Conservation (phyloP, 2,888 invertebrate species). For the Limnephilus marmoratus region DNA sequence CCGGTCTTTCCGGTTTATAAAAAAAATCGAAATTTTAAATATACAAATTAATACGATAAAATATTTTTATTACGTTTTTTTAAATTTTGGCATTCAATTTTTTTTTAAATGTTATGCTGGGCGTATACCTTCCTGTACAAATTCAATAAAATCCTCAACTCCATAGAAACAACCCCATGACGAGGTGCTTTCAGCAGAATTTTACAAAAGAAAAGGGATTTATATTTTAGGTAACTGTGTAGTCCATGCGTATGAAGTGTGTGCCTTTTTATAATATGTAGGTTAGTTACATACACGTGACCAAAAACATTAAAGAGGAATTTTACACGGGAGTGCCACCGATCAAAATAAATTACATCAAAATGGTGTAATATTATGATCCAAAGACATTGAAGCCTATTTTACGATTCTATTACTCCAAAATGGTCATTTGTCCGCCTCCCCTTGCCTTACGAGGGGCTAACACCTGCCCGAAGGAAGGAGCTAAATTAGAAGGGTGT, state of each 20-base stretch:
- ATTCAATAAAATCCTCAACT: too few species aligned
- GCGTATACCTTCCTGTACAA: too few species aligned
- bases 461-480: background rate
- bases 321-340: background rate
- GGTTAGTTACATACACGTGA: background rate
- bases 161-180: too few species aligned
- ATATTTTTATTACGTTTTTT: too few species aligned
- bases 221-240: background rate
- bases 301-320: background rate
- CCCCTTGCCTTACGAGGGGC: background rate
- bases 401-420: slow-evolving; percentile 25
- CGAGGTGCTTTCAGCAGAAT: too few species aligned
- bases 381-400: background rate
- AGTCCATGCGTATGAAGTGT: background rate
- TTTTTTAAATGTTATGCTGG: too few species aligned
- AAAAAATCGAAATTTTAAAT: too few species aligned
- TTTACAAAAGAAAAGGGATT: background rate
- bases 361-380: background rate
- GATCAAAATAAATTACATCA: background rate
- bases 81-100: too few species aligned
- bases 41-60: too few species aligned
- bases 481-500: slow-evolving; percentile 10
- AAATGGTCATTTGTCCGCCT: background rate
- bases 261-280: background rate
- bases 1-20: too few species aligned